Evolutionary conservation across 2,888 invertebrate species (phyloP).

Genomic region (Plutella xylostella): DNA sequence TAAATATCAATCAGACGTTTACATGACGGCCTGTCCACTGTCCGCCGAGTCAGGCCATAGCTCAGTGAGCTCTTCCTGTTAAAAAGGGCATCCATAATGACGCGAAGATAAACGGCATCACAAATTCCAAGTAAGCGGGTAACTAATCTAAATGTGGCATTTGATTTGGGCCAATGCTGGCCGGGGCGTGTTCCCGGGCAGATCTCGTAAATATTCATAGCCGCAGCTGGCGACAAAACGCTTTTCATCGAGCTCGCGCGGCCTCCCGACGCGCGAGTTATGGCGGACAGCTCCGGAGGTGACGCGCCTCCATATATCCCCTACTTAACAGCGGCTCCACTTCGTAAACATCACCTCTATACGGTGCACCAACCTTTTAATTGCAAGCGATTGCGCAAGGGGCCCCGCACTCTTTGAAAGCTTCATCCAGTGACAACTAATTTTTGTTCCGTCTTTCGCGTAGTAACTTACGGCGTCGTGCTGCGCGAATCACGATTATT

Average conservation of each 20-base stretch:
- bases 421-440: conserved; percentile 30
- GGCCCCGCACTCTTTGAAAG: conserved; percentile 18
- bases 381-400: conserved; percentile 27
- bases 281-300: conserved; percentile 29
- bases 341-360: conserved; percentile 1
- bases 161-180: conserved; percentile 23
- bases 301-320: conserved; percentile 35
- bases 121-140: conserved; percentile 7
- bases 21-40: no score
- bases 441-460: conserved; percentile 47
- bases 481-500: conserved; percentile 52
- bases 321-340: neutral
- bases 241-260: conserved; percentile 39
- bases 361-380: conserved; percentile 31
- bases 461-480: conserved; percentile 49
- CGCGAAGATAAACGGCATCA: neutral
- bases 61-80: no score
- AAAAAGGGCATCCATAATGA: no score
- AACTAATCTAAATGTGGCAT: conserved; percentile 13
- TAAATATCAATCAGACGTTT: neutral
- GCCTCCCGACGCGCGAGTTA: conserved; percentile 58
- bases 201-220: conserved; percentile 55
- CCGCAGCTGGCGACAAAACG: conserved; percentile 46
- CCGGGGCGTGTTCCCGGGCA: conserved; percentile 31
- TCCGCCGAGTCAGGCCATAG: no score